A percentile compares a stretch with the other conserved stretches of the same genome.
Conservation (phyloP, 2,888 invertebrate species). For the Anoplius nigerrimus region DNA sequence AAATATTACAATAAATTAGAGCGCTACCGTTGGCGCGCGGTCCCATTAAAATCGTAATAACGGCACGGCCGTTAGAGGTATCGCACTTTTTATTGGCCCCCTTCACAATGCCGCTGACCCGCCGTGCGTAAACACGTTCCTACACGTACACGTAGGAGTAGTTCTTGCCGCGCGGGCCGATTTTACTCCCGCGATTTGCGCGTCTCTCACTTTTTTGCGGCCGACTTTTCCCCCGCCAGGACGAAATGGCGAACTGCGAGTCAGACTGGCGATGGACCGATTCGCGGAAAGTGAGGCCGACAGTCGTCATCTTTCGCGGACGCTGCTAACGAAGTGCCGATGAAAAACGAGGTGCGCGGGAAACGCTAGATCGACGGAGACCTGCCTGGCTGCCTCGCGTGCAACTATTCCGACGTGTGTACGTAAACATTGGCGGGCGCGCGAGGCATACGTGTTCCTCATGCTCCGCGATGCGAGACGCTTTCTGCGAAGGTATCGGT, state of each 20-base stretch:
- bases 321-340: constrained; percentile 51
- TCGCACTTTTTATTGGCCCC: constrained; percentile 4
- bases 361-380: constrained; percentile 33
- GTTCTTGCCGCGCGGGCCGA: background rate
- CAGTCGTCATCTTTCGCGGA: constrained; percentile 9
- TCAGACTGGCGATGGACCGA: constrained; percentile 34
- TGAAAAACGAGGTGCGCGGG: constrained; percentile 49
- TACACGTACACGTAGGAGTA: background rate
- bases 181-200: background rate
- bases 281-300: constrained; percentile 47
- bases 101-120: background rate
- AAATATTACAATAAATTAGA: constrained; percentile 22
- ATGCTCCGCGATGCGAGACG: constrained; percentile 59
- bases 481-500: constrained; percentile 64
- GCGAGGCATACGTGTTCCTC: constrained; percentile 45
- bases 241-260: constrained; percentile 34
- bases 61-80: background rate
- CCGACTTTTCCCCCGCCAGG: constrained; percentile 30
- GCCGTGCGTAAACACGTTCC: background rate
- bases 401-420: constrained; percentile 46
- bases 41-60: constrained; percentile 13
- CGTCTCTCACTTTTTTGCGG: background rate
- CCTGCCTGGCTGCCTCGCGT: constrained; percentile 33
- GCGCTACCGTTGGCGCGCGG: background rate
- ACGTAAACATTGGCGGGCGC: constrained; percentile 48